Conservation (phyloP, 2,797 vertebrate species). For the Sarcophilus harrisii region DNA sequence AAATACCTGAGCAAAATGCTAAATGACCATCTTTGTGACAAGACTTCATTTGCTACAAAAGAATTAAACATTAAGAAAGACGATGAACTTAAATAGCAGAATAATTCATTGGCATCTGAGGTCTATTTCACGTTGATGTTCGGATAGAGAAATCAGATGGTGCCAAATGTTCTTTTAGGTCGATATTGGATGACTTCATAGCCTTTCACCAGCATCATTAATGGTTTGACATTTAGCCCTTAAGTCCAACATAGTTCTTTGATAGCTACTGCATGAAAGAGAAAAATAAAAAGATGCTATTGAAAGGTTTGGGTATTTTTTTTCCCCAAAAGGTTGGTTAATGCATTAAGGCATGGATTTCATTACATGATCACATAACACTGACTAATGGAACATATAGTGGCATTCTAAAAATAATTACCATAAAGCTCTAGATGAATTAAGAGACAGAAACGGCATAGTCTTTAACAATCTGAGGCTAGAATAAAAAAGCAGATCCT, state of each 20-base stretch:
- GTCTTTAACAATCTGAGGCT: constrained; percentile 66
- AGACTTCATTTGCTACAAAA: constrained; percentile 70
- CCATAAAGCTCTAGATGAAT: constrained; percentile 75
- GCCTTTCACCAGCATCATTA: constrained; percentile 76
- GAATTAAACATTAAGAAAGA: constrained; percentile 77
- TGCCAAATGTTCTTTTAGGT: constrained; percentile 81
- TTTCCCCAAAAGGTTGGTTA: constrained; percentile 77
- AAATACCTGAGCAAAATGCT: neutral
- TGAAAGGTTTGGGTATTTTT: constrained; percentile 65
- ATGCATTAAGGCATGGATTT: constrained; percentile 79
- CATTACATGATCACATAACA: constrained; percentile 80
- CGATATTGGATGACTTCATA: constrained; percentile 81
- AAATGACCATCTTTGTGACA: constrained; percentile 62
- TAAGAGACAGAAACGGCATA: constrained; percentile 56
- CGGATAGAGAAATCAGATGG: constrained; percentile 77
- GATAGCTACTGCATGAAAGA: constrained; percentile 70
- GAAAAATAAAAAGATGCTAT: constrained; percentile 54
- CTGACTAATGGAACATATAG: constrained; percentile 80
- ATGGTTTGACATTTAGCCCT: constrained; percentile 78
- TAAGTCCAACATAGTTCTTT: constrained; percentile 72
- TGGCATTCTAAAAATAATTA: constrained; percentile 80
- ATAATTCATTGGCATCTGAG: constrained; percentile 79
- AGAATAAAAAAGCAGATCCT: constrained; percentile 40
- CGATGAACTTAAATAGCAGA: constrained; percentile 79
- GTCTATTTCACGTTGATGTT: constrained; percentile 76